Percentiles rank a stretch among this genome's conserved stretches.
These are phyloP conservation scores for Hypselothyrea guttata DNA, from an alignment of 2,888 invertebrate genomes.

Conservation along the genomic window DNA sequence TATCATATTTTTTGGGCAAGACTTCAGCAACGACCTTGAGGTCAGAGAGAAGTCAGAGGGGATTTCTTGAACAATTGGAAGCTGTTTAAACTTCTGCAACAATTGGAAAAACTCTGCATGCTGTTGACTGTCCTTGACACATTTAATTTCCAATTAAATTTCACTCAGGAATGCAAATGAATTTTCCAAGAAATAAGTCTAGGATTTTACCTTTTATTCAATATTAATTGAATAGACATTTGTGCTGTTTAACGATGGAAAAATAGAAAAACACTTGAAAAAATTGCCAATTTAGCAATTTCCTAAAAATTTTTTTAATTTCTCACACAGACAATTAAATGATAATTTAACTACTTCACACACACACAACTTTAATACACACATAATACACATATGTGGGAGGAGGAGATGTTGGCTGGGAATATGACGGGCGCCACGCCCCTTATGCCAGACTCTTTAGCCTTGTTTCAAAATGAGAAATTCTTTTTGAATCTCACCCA, in stretches of 20 bases:
- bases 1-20: constrained; percentile 2
- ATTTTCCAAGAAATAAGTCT: constrained; percentile 20
- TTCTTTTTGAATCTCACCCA: constrained; percentile 79
- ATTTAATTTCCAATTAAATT: constrained; percentile 45
- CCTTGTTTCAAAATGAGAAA: constrained; percentile 75
- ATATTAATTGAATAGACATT: neutral
- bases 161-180: constrained; percentile 63
- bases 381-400: constrained; percentile 38
- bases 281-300: constrained; percentile 12
- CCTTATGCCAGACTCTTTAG: constrained; percentile 46
- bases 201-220: neutral
- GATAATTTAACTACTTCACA: constrained; percentile 25
- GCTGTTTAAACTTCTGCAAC: too few relatives aligned
- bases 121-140: constrained; percentile 5
- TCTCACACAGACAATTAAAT: constrained; percentile 26
- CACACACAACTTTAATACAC: neutral
- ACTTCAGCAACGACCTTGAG: constrained; percentile 17
- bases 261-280: constrained; percentile 47
- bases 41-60: neutral
- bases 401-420: constrained; percentile 49
- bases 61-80: constrained; percentile 6
- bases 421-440: constrained; percentile 38
- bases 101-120: neutral
- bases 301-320: constrained; percentile 1
- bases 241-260: constrained; percentile 27